Evolutionary conservation across 2,888 invertebrate species (phyloP).

Genomic region (Gandaritis pyraliata): DNA sequence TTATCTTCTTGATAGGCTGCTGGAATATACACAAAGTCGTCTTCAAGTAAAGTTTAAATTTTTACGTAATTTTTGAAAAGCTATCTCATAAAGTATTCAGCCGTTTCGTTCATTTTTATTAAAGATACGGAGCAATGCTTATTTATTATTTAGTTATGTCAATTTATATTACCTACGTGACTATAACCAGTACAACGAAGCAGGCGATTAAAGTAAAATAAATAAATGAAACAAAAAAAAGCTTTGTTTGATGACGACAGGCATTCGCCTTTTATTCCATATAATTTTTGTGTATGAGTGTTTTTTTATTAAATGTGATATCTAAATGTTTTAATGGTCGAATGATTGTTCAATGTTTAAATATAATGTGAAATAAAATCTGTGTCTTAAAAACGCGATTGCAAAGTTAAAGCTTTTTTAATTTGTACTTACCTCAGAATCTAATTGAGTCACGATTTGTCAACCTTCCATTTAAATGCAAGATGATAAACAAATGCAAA

Average conservation of each 20-base stretch:
- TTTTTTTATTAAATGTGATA: conserved; percentile 59
- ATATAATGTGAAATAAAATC: conserved; percentile 50
- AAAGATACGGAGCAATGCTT: too few species aligned
- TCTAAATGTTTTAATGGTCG: conserved; percentile 43
- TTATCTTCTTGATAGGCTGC: conserved; percentile 57
- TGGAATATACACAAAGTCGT: conserved; percentile 48
- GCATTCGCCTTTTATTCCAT: conserved; percentile 66
- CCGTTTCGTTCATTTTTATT: too few species aligned
- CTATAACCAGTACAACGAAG: too few species aligned
- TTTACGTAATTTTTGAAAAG: too few species aligned
- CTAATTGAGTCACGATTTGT: neutral
- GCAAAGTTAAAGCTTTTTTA: conserved; percentile 45
- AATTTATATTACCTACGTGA: too few species aligned
- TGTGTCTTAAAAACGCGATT: conserved; percentile 64
- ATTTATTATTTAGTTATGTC: too few species aligned
- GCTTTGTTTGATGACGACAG: conserved; percentile 53
- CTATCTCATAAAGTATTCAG: too few species aligned
- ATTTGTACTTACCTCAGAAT: neutral
- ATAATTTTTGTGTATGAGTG: conserved; percentile 66
- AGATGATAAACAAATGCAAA: neutral
- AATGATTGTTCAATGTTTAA: conserved; percentile 74
- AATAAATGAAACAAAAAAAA: conserved; percentile 5
- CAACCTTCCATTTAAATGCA: neutral
- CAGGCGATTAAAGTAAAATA: too few species aligned
- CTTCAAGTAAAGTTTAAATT: conserved; percentile 20